Conservation (phyloP, 2,888 invertebrate species). For the Tuta absoluta region DNA sequence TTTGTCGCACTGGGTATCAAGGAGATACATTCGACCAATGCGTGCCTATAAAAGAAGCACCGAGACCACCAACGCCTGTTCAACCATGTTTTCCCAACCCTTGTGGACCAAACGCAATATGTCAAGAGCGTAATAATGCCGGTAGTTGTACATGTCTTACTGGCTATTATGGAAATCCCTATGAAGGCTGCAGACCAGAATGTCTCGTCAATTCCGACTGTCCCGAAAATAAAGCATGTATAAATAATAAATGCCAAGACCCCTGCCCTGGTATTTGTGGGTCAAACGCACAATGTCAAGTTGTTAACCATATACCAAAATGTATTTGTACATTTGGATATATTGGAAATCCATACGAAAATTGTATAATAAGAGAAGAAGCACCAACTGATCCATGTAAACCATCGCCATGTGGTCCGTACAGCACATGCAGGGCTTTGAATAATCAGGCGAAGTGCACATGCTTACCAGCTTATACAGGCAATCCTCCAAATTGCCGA, state of each 20-base stretch:
- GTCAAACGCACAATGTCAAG: conserved; percentile 86
- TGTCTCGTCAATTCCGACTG: conserved; percentile 86
- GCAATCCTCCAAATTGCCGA: conserved; percentile 88
- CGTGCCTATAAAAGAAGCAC: conserved; percentile 56
- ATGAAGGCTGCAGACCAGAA: conserved; percentile 86
- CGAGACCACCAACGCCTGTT: conserved; percentile 47
- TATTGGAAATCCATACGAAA: conserved; percentile 86
- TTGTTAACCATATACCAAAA: conserved; percentile 87
- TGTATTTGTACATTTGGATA: conserved; percentile 85
- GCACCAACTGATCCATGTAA: conserved; percentile 83
- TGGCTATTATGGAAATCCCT: conserved; percentile 86
- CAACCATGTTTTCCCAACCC: conserved; percentile 83
- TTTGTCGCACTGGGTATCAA: conserved; percentile 85
- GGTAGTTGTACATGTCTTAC: conserved; percentile 86
- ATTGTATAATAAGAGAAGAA: conserved; percentile 62
- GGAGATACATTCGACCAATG: conserved; percentile 91
- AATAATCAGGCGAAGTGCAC: conserved; percentile 86
- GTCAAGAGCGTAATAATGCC: conserved; percentile 83
- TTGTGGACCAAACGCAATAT: conserved; percentile 85
- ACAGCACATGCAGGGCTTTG: conserved; percentile 84
- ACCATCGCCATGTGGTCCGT: conserved; percentile 90
- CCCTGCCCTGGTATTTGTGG: conserved; percentile 91
- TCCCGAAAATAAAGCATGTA: conserved; percentile 83
- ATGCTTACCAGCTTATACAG: conserved; percentile 85
- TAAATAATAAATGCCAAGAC: conserved; percentile 85